Evolutionary conservation across 1,140 invertebrate species (phyloP), one percentile per base, ranked within the genome.

Genomic region (Drosophila ogumai): DNA sequence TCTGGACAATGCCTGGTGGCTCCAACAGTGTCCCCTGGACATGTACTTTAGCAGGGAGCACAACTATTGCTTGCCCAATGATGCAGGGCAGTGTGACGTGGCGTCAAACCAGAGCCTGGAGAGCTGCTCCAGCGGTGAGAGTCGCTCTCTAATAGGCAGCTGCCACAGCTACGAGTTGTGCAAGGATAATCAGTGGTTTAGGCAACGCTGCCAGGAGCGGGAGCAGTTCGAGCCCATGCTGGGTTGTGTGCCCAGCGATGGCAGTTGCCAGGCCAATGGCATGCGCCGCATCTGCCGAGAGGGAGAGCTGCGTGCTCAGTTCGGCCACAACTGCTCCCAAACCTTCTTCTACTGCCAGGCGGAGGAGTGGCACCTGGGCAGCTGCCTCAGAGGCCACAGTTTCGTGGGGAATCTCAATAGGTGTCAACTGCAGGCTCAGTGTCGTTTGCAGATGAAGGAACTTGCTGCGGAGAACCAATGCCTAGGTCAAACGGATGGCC

Each of bases 21-120:
- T 76, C 25, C 85, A 91, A 3, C 81, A 82, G 25, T 92, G 91
- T 52, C 88, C 91, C 0, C 34, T 86, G 6, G 85, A 86, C 28
- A 92, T 90, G 91, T 92, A 84, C 57, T 92, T 87, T 13, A 92
- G 86, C 50, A 44, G 19, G 1, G 32, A 73, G 28, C 65, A 59
- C 19, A 92, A 91, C 74, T 92, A 92, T 28, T 92, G 91, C 32
- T 56, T 87, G 55, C 91, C 87, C 19, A 87, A 91, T 36, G 67
- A 79, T 41, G 67, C 52, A 1, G 54, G 60, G 0, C 72, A 80
- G 49, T 92, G 91, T 12, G 15, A 9, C 0, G 8, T 46, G 7
- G 43, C 28, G 0, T 1, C 28, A 7, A 17, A 54, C 3, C 32
- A 13, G 12, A 65, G 28, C 10, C 6, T 38, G 22, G 6, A 25